Evolutionary conservation across 2,113 vertebrate species (phyloP), one percentile per base, ranked within the genome.

Genomic region (Xerus inauris): DNA sequence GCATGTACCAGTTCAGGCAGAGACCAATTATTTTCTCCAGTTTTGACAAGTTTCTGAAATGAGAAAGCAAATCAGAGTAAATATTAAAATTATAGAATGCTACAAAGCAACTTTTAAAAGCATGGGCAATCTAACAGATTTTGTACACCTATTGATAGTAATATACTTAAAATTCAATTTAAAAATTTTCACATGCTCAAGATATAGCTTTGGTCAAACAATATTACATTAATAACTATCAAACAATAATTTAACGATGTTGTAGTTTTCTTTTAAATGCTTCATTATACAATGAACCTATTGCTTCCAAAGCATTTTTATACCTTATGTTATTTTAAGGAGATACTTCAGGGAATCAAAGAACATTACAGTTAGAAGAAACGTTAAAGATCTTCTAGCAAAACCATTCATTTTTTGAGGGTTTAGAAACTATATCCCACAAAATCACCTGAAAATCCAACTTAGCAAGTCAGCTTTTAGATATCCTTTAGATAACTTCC

Each of bases 11-110:
- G 98, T 91, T 99, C 99, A 86, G 99, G 99, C 98, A 99, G 98
- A 96, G 99, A 99, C 99, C 99, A 99, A 96, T 99, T 99, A 98
- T 99, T 99, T 98, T 99, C 99, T 95, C 99, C 99, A 69, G 99
- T 99, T 98, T 99, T 99, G 97, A 99, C 98, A 98, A 99, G 98
- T 98, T 99, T 99, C 99, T 99, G 98, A 98, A 98, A 98, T 76
- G 76, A 98, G 95, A 98, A 97, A 62, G 57, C 40, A 69, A 76
- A 51, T 69, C 30, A 86, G 94, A 95, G 90, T 59, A 88, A 97
- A 40, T 47, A 72, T 92, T 82, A 97, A 98, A 76, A 73, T 57
- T 89, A 69, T 2, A 57, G 59, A 87, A 62, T 8, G 9, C 49
- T 80, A 30, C 51, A 84, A 95, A 92, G 32, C 17, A 82, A 85